These are phyloP conservation scores for Chauna torquata DNA, from an alignment of 2,113 vertebrate species.

Conservation along the genomic window DNA sequence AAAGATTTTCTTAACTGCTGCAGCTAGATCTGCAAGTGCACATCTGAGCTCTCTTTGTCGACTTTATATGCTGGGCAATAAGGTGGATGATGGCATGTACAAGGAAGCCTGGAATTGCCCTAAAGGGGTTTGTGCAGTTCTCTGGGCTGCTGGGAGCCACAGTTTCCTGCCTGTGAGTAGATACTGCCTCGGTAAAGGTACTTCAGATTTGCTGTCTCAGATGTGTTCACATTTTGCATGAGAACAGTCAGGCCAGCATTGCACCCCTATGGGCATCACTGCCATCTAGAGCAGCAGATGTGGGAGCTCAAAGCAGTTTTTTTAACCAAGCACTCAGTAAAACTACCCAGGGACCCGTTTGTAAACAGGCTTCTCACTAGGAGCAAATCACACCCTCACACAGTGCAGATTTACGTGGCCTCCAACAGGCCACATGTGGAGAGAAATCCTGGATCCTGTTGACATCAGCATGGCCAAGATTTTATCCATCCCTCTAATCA, in stretches of 20 bases:
- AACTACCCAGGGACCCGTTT: neutral
- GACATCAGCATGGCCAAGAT: neutral
- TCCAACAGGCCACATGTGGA: accelerated
- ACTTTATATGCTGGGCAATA: neutral
- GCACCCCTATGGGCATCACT: neutral
- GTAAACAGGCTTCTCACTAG: neutral
- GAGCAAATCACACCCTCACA: neutral
- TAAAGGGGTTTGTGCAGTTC: neutral
- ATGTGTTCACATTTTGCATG: accelerated
- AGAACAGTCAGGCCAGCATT: neutral
- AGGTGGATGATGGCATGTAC: neutral
- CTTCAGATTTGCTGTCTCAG: neutral
- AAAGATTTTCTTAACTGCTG: neutral
- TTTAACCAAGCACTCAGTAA: neutral
- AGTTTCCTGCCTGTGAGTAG: neutral
- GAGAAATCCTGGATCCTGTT: neutral
- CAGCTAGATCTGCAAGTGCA: neutral
- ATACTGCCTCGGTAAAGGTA: neutral
- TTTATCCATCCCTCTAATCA: constrained; percentile 13
- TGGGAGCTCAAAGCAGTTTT: neutral
- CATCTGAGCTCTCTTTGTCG: neutral
- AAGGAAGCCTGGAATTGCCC: neutral
- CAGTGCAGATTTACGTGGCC: accelerated
- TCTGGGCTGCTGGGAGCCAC: neutral
- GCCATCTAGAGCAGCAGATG: neutral